Evolutionary conservation across 2,797 vertebrate genomes (phyloP).

Genomic region (Centropyge bicolor): DNA sequence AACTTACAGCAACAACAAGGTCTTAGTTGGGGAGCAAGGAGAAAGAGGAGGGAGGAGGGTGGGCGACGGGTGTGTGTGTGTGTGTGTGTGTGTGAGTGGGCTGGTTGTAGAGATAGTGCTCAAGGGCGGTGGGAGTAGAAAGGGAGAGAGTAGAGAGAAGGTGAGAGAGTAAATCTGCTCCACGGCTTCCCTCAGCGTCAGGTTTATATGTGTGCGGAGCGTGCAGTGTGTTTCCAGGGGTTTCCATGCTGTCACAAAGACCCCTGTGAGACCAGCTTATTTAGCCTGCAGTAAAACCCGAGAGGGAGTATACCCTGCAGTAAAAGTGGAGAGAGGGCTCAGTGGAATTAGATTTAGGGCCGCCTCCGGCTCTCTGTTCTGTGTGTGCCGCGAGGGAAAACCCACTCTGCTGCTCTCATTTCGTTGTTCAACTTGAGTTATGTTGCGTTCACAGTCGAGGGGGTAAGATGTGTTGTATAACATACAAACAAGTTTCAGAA

Average conservation of each 20-base stretch:
- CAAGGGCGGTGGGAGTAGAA: constrained; percentile 54
- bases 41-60: constrained; percentile 17
- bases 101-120: constrained; percentile 47
- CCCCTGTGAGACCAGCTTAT: constrained; percentile 83
- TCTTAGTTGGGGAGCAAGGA: constrained; percentile 42
- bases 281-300: constrained; percentile 87
- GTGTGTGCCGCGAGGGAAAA: constrained; percentile 75
- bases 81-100: neutral
- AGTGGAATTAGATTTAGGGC: constrained; percentile 80
- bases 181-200: constrained; percentile 61
- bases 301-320: constrained; percentile 83
- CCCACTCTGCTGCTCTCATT: constrained; percentile 55
- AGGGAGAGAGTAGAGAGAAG: constrained; percentile 37
- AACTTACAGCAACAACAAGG: constrained; percentile 75
- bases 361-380: constrained; percentile 69
- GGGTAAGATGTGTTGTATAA: constrained; percentile 43
- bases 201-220: constrained; percentile 67
- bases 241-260: constrained; percentile 86
- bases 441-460: constrained; percentile 38
- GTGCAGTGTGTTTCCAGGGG: constrained; percentile 73
- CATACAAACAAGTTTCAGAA: constrained; percentile 73
- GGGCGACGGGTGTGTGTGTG: constrained; percentile 4
- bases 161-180: constrained; percentile 74
- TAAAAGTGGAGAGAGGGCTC: constrained; percentile 77
- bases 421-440: constrained; percentile 67